Conservation (phyloP, 2,888 invertebrate species). For the Perizoma affinitatum region DNA sequence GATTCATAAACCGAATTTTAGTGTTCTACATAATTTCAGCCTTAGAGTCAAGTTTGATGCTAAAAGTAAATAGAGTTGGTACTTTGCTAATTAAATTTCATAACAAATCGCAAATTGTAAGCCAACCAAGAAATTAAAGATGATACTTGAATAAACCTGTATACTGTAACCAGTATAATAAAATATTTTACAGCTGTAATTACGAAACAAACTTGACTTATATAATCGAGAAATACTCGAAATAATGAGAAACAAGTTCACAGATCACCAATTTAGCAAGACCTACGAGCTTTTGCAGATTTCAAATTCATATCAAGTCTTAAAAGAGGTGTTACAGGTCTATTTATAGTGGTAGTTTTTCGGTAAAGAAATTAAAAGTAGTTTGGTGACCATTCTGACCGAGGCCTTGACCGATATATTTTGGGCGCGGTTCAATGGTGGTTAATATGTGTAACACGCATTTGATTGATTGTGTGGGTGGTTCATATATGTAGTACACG, state of each 20-base stretch:
- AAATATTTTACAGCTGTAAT: slow-evolving; percentile 16
- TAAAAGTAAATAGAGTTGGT: too few relatives aligned
- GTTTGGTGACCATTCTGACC: slow-evolving; percentile 54
- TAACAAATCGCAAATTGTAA: too few relatives aligned
- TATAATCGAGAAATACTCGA: slow-evolving; percentile 18
- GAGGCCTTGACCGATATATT: slow-evolving; percentile 68
- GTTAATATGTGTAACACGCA: slow-evolving; percentile 34
- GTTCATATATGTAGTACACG: slow-evolving; percentile 22
- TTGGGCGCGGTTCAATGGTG: slow-evolving; percentile 53
- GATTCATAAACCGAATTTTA: too few relatives aligned
- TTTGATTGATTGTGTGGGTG: slow-evolving; percentile 36
- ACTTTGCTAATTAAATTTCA: too few relatives aligned
- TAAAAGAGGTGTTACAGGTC: slow-evolving; percentile 5
- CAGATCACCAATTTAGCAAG: slow-evolving; percentile 18
- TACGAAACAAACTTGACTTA: slow-evolving; percentile 20
- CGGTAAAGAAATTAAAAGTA: slow-evolving; percentile 51
- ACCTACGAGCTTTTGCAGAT: slow-evolving; percentile 25
- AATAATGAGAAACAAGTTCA: slow-evolving; percentile 38
- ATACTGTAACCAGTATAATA: slow-evolving; percentile 9
- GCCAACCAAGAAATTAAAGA: slow-evolving; percentile 8
- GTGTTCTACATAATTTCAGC: too few relatives aligned
- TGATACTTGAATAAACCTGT: slow-evolving; percentile 1
- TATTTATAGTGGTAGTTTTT: slow-evolving; percentile 8
- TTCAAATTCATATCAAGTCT: not conserved
- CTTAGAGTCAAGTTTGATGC: too few relatives aligned